Percentiles rank a stretch among this genome's conserved stretches.
These are phyloP conservation scores for Crypturellus undulatus DNA, from an alignment of 2,113 vertebrate species.

Conservation along the genomic window DNA sequence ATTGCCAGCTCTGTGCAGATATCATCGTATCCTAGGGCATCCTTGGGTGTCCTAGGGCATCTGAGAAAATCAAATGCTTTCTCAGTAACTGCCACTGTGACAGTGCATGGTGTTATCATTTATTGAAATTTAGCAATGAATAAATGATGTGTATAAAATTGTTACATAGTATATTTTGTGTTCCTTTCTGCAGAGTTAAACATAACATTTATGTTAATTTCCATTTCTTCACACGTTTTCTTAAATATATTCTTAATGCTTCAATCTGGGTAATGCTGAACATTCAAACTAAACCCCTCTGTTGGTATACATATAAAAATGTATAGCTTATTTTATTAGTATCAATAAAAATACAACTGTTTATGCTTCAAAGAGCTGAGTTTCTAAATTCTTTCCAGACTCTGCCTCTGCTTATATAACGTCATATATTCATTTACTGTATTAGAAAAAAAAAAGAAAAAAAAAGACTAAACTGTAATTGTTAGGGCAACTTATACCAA, in stretches of 20 bases:
- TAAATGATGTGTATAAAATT: not conserved
- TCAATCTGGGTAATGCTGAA: not conserved
- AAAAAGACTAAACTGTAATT: not conserved
- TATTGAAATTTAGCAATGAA: not conserved
- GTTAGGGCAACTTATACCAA: not conserved
- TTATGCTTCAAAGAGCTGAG: not conserved
- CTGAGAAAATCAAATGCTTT: not conserved
- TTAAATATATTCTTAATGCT: not conserved
- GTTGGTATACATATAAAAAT: not conserved
- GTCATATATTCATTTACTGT: not conserved
- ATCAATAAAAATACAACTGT: not conserved
- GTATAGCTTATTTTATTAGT: not conserved
- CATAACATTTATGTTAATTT: not conserved
- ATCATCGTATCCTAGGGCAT: not conserved
- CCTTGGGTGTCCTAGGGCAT: not conserved
- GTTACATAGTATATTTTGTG: not conserved
- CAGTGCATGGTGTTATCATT: not conserved
- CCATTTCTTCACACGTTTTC: not conserved
- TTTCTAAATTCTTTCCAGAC: not conserved
- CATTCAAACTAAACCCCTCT: not conserved
- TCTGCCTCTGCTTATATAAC: not conserved
- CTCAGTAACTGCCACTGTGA: not conserved
- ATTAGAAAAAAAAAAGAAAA: not conserved
- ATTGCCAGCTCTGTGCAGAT: not conserved
- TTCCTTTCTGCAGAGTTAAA: not conserved